Evolutionary conservation across 2,797 vertebrate species (phyloP).

Genomic region (Lycodopsis pacificus): DNA sequence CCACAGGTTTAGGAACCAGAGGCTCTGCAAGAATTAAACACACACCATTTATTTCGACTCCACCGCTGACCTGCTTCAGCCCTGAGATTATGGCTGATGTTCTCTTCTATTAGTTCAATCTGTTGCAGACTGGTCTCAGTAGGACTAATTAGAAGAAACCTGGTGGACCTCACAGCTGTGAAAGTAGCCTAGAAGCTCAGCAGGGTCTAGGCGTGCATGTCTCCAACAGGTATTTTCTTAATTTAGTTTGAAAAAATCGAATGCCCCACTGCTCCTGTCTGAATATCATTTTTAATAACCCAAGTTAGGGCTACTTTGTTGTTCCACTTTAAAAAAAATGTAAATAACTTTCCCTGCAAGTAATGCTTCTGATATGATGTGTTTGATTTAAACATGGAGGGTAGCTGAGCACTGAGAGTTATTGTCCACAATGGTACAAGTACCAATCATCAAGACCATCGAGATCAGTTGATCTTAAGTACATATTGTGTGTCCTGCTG

Average conservation of each 20-base stretch:
- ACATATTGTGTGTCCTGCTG: constrained; percentile 51
- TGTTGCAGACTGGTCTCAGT: constrained; percentile 22
- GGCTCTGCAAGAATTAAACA: neutral
- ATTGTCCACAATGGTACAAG: constrained; percentile 1
- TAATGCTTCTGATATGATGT: neutral
- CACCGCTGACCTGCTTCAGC: neutral
- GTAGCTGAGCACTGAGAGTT: neutral
- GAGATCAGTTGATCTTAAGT: constrained; percentile 34
- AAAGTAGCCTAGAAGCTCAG: constrained; percentile 16
- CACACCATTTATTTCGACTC: constrained; percentile 6
- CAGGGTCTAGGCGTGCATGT: neutral
- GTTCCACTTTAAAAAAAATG: neutral
- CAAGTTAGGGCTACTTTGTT: constrained; percentile 5
- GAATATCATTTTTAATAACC: neutral
- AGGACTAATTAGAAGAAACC: constrained; percentile 51
- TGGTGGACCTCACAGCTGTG: constrained; percentile 23
- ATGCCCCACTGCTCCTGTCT: neutral
- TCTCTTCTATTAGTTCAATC: constrained; percentile 25
- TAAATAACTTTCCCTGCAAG: constrained; percentile 8
- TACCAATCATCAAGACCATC: neutral
- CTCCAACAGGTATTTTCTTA: constrained; percentile 27
- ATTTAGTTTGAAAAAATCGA: constrained; percentile 8
- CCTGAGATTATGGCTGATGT: constrained; percentile 1
- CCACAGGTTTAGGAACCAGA: neutral
- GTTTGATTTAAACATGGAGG: constrained; percentile 17